Evolutionary conservation across 2,113 vertebrate genomes (phyloP).

Genomic region (Columbina picui): DNA sequence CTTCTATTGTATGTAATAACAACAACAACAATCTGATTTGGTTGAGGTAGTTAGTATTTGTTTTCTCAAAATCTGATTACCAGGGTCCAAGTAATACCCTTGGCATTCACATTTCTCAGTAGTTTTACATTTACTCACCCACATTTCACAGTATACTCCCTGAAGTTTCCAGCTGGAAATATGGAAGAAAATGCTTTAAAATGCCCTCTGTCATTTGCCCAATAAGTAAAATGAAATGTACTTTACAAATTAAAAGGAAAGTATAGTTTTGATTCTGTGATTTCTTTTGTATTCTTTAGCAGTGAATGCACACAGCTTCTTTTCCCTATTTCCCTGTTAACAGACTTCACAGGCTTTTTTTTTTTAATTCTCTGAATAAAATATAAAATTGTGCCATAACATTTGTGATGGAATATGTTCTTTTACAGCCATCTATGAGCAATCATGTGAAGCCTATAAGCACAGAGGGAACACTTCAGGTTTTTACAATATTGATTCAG

Average conservation of each 20-base stretch:
- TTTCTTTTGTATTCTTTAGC: not conserved
- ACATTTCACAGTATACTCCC: not conserved
- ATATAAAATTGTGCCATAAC: not conserved
- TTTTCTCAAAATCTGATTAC: not conserved
- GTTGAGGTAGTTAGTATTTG: not conserved
- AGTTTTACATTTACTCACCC: not conserved
- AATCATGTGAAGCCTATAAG: slow-evolving; percentile 95
- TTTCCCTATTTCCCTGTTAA: not conserved
- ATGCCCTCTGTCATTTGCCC: not conserved
- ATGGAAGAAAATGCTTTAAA: not conserved
- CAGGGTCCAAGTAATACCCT: not conserved
- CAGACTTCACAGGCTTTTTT: not conserved
- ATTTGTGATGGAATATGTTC: slow-evolving; percentile 25
- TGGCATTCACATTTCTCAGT: not conserved
- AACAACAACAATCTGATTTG: not conserved
- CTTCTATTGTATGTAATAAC: not conserved
- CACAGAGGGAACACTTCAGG: slow-evolving; percentile 91
- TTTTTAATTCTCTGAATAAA: not conserved
- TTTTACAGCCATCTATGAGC: slow-evolving; percentile 88
- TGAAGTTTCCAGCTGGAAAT: not conserved
- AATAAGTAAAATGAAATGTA: not conserved
- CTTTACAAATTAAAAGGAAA: not conserved
- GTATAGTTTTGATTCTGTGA: not conserved
- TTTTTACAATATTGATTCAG: slow-evolving; percentile 88
- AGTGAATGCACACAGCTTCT: not conserved